These are phyloP conservation scores for Cinara cedri DNA, from an alignment of 2,888 invertebrate species.

Conservation along the genomic window DNA sequence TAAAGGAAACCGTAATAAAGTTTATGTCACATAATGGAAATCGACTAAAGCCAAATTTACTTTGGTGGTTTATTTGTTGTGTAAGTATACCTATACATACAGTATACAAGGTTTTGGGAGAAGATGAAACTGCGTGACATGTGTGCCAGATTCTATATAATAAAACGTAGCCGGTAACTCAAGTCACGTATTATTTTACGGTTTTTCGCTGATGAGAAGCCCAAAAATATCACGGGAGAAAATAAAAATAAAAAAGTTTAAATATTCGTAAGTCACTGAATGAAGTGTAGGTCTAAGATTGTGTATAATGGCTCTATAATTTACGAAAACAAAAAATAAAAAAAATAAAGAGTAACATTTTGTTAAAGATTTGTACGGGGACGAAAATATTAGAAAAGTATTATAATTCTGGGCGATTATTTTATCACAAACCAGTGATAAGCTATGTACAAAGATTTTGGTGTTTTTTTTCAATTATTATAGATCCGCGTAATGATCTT, in stretches of 20 bases:
- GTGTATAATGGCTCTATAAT: not conserved
- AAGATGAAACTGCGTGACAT: conserved; percentile 49
- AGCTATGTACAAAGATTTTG: too few relatives aligned
- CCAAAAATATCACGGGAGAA: conserved; percentile 26
- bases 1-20: conserved; percentile 19
- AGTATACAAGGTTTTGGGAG: conserved; percentile 33
- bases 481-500: too few relatives aligned
- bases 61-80: conserved; percentile 17
- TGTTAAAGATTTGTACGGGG: not conserved
- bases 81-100: not conserved
- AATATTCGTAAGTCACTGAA: conserved; percentile 52
- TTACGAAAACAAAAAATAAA: too few relatives aligned
- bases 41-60: conserved; percentile 42
- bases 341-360: too few relatives aligned
- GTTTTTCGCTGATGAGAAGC: not conserved
- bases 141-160: conserved; percentile 50
- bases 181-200: conserved; percentile 53
- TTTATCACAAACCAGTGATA: too few relatives aligned
- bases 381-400: not conserved
- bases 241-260: conserved; percentile 32
- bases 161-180: conserved; percentile 42
- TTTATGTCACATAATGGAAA: conserved; percentile 33
- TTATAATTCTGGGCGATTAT: too few relatives aligned
- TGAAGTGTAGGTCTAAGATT: not conserved
- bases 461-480: too few relatives aligned